Evolutionary conservation across 2,113 vertebrate genomes (phyloP), one percentile per base, ranked within the genome.

Genomic region (Lethenteron reissneri): DNA sequence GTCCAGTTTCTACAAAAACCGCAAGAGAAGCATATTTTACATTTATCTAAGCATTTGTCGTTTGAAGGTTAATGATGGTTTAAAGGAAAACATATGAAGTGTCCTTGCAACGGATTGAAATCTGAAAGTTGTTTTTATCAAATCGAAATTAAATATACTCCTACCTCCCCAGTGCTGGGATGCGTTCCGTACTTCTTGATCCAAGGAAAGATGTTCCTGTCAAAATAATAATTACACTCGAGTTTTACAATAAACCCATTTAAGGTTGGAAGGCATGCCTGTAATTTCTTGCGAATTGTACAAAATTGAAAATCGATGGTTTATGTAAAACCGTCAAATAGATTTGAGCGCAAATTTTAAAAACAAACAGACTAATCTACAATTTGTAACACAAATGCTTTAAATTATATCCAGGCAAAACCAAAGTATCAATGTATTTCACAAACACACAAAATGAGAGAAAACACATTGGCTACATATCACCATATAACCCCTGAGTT

Each of bases 161-260:
- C 78, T 76, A 95, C 94, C 83, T 95, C 89, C 80, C 94, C 94
- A 0, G 84, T 85, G 80, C 82, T 87, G 4, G 94, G 94, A 73
- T 95, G 89, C 12, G 90, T 99, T 9, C 91, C 89, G 0, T 82
- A 99, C 76, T 86, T 97, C 85, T 97, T 97, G 76, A 99, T 87
- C 94, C 94, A 99, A 1, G 92, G 91, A 73, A 95, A 77, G 14
- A 99, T 97, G 79, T 86, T 97, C 82, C 94, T 99, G 75, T 70
- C 79, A 68, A 56, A 74, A 71, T n/a, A 73, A 68, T 56, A n/a
- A 56, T 14, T 56, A 57, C 41, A 68, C 12, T 56, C 19, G 57
- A 57, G 9, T 56, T 56, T 17, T 12, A 58, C 10, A 13, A 56
- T 57, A n/a, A 57, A 2, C 17, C 13, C 2, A 3, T 19, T 17